These are phyloP conservation scores for Bombus terrestris DNA, from an alignment of 1,140 invertebrate genomes.

Conservation along the genomic window DNA sequence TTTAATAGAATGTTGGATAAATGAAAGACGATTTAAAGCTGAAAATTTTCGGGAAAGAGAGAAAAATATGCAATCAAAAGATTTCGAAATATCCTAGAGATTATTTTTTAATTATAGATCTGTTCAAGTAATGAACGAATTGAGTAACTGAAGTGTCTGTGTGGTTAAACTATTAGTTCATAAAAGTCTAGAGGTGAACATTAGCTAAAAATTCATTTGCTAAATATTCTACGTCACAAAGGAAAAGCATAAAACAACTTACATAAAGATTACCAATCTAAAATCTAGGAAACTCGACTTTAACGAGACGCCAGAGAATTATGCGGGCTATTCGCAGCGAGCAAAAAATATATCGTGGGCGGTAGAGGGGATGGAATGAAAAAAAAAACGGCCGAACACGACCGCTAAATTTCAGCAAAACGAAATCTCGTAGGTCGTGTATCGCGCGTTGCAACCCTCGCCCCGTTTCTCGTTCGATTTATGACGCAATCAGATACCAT, in stretches of 20 bases:
- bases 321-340: conserved; percentile 13
- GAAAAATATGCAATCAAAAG: too few relatives aligned
- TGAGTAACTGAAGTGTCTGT: too few relatives aligned
- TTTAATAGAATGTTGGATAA: too few relatives aligned
- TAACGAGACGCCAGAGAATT: conserved; percentile 31
- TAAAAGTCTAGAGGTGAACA: background rate
- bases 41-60: too few relatives aligned
- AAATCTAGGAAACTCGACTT: conserved; percentile 7
- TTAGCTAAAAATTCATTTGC: background rate
- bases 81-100: too few relatives aligned
- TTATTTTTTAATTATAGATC: too few relatives aligned
- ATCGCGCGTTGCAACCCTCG: conserved; percentile 64
- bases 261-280: background rate
- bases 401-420: conserved; percentile 68
- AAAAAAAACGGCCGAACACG: conserved; percentile 48
- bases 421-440: conserved; percentile 70
- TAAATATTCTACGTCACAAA: background rate
- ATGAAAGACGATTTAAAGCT: too few relatives aligned
- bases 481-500: conserved; percentile 79
- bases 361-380: background rate
- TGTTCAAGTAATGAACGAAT: too few relatives aligned
- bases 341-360: conserved; percentile 50
- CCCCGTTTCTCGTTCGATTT: conserved; percentile 75
- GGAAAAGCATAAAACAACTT: background rate
- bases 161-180: too few relatives aligned